Percentiles rank a stretch among this genome's conserved stretches.
Evolutionary conservation across 2,113 vertebrate species (phyloP).

Genomic region (Benthochromis sp.): DNA sequence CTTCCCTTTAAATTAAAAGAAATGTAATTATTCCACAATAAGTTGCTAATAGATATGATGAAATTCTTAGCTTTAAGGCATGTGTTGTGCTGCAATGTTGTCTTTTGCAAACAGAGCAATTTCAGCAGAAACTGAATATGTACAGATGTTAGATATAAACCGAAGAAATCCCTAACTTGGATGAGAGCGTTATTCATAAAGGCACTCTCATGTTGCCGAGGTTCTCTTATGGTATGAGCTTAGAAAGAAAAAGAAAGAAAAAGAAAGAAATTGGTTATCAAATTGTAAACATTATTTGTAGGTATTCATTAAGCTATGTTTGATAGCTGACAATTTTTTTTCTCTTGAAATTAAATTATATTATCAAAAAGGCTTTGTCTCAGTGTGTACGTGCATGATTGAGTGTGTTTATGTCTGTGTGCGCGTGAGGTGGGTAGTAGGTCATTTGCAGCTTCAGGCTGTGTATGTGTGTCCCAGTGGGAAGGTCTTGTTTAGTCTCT

Average conservation of each 20-base stretch:
- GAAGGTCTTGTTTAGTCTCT: constrained; percentile 87
- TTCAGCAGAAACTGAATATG: background rate
- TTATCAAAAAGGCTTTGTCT: constrained; percentile 40
- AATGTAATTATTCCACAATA: background rate
- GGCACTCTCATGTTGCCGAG: background rate
- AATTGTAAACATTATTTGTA: constrained; percentile 24
- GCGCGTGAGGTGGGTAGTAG: constrained; percentile 70
- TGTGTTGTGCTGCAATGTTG: background rate
- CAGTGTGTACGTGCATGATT: background rate
- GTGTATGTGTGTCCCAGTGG: constrained; percentile 72
- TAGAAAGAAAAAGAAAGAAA: background rate
- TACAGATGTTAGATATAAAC: background rate
- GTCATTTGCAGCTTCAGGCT: constrained; percentile 75
- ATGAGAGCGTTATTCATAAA: background rate
- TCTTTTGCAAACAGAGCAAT: background rate
- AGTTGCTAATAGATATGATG: background rate
- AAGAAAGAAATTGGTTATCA: background rate
- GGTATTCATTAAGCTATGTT: constrained; percentile 3
- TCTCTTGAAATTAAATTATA: constrained; percentile 44
- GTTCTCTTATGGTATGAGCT: background rate
- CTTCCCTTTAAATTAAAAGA: background rate
- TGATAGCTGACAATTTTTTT: constrained; percentile 35
- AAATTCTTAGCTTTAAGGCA: background rate
- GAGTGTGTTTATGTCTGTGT: constrained; percentile 11
- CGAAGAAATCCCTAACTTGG: background rate